phyloP scores from a whole-genome alignment of 2,888 invertebrate genomes.

The Pedicia rivosa region DNA sequence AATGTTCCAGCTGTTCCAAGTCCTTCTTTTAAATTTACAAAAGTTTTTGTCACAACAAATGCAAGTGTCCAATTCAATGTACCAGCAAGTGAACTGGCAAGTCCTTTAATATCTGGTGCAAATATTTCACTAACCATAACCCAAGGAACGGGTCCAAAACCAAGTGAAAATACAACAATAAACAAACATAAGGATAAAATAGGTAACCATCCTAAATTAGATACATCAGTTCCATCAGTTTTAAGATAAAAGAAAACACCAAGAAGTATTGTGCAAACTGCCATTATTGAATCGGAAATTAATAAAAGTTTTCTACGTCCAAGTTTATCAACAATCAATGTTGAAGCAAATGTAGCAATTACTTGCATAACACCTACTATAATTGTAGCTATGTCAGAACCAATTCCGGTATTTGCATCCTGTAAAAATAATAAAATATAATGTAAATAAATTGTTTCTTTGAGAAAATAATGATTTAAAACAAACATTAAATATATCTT shows the following conservation, averaged over 20 bases:
- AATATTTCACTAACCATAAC: slow-evolving; percentile 69
- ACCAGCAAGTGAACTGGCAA: slow-evolving; percentile 61
- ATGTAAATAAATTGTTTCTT: background rate
- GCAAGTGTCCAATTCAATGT: slow-evolving; percentile 70
- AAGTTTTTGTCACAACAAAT: slow-evolving; percentile 64
- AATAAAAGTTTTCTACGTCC: slow-evolving; percentile 65
- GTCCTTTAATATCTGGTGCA: slow-evolving; percentile 58
- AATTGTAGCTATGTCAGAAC: slow-evolving; percentile 48
- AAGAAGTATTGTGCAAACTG: slow-evolving; percentile 47
- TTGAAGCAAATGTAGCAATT: slow-evolving; percentile 45
- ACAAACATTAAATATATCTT: slow-evolving; percentile 53
- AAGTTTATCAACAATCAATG: slow-evolving; percentile 60
- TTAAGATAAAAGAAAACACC: slow-evolving; percentile 49
- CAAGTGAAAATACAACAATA: slow-evolving; percentile 65
- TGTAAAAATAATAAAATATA: slow-evolving; percentile 10
- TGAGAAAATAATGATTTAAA: slow-evolving; percentile 20
- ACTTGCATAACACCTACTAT: slow-evolving; percentile 76
- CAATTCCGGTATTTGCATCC: slow-evolving; percentile 31
- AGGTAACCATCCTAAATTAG: slow-evolving; percentile 54
- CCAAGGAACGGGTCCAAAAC: slow-evolving; percentile 71
- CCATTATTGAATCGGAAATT: slow-evolving; percentile 53
- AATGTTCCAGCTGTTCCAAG: slow-evolving; percentile 50
- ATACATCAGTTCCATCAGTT: slow-evolving; percentile 23
- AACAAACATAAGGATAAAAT: slow-evolving; percentile 56
- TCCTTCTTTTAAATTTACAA: slow-evolving; percentile 36